Evolutionary conservation across 1,140 invertebrate species (phyloP).

Genomic region (Galleria mellonella): DNA sequence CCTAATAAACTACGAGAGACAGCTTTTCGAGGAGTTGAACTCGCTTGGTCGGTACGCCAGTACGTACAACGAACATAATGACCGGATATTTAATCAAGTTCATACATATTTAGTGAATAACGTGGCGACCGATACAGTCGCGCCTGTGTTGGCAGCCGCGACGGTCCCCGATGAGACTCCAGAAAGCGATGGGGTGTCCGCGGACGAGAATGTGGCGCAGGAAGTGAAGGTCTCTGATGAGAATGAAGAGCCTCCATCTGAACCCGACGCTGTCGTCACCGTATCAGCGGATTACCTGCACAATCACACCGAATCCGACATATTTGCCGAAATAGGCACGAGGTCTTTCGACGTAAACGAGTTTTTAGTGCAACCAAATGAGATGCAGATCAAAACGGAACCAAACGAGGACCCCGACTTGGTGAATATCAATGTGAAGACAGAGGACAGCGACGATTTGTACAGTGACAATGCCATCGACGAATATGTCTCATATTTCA

Average conservation of each 20-base stretch:
- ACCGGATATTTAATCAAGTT: constrained; percentile 51
- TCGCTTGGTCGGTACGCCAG: constrained; percentile 74
- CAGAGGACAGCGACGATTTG: constrained; percentile 39
- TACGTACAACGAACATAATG: constrained; percentile 39
- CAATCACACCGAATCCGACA: constrained; percentile 46
- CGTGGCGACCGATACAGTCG: constrained; percentile 56
- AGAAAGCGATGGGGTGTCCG: constrained; percentile 41
- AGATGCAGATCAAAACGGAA: constrained; percentile 61
- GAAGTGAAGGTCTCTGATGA: constrained; percentile 62
- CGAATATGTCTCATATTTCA: constrained; percentile 62
- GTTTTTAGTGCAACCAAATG: constrained; percentile 37
- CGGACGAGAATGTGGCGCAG: constrained; percentile 61
- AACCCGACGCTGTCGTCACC: constrained; percentile 51
- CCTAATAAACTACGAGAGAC: constrained; percentile 81
- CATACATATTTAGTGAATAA: constrained; percentile 68
- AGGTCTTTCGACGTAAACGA: constrained; percentile 61
- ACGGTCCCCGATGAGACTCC: constrained; percentile 25
- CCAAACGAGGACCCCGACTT: constrained; percentile 26
- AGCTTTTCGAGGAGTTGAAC: constrained; percentile 86
- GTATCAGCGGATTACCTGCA: constrained; percentile 45
- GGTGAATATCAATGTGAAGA: constrained; percentile 35
- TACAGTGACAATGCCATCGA: constrained; percentile 64
- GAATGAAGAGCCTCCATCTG: constrained; percentile 12
- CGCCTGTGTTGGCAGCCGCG: constrained; percentile 31
- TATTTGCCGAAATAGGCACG: constrained; percentile 55